Evolutionary conservation across 2,888 invertebrate species (phyloP).

Genomic region (Nephrocerus scutellatus): DNA sequence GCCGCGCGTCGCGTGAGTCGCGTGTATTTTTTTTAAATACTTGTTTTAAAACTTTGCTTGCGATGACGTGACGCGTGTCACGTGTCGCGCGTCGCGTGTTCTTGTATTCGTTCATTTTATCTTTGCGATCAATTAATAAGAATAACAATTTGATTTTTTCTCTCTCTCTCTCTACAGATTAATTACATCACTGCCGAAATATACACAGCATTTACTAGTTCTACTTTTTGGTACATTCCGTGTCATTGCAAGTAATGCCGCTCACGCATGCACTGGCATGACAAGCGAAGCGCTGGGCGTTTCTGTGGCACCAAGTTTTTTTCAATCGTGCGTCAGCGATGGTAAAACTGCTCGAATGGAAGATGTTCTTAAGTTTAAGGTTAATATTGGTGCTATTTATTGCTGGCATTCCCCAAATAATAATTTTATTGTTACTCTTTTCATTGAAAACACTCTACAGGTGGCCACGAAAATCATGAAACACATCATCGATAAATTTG

Average conservation of each 20-base stretch:
- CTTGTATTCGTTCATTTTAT: background rate
- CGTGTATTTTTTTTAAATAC: too few relatives aligned
- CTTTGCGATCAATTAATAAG: too few relatives aligned
- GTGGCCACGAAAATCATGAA: conserved; percentile 95
- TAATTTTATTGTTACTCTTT: too few relatives aligned
- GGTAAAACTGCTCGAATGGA: conserved; percentile 94
- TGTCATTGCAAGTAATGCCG: conserved; percentile 87
- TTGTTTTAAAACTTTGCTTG: too few relatives aligned
- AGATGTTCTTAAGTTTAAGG: conserved; percentile 91
- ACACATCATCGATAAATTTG: conserved; percentile 95
- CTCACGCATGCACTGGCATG: conserved; percentile 86
- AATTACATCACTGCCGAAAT: conserved; percentile 76
- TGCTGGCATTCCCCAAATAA: conserved; percentile 2
- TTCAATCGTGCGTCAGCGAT: conserved; percentile 92
- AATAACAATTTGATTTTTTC: conserved; percentile 18
- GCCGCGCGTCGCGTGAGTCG: too few relatives aligned
- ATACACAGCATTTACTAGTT: conserved; percentile 88
- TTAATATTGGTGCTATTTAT: conserved; percentile 42
- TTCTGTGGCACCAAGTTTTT: conserved; percentile 92
- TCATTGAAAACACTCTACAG: too few relatives aligned
- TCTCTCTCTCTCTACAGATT: conserved; percentile 55
- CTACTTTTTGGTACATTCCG: conserved; percentile 95
- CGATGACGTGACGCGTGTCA: too few relatives aligned
- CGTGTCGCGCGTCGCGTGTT: too few relatives aligned
- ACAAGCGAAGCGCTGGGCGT: conserved; percentile 92